Conservation (phyloP, 2,888 invertebrate species). For the Podabrus alpinus region DNA sequence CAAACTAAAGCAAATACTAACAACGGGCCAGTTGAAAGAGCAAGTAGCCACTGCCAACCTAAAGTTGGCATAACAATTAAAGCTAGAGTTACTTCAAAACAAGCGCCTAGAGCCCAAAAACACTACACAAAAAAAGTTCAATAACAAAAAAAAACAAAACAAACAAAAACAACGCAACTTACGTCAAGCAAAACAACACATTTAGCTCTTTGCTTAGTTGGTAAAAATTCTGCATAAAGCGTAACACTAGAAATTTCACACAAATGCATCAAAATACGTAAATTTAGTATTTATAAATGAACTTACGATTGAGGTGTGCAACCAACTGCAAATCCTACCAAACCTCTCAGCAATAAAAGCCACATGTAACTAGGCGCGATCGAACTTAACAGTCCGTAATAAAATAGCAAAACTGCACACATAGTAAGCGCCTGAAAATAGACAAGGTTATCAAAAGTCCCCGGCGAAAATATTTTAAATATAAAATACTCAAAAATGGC, state of each 20-base stretch:
- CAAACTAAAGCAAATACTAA: slow-evolving; percentile 80
- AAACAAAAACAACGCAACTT: slow-evolving; percentile 54
- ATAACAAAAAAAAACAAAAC: neutral
- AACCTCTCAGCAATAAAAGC: slow-evolving; percentile 85
- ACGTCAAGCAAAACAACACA: slow-evolving; percentile 95
- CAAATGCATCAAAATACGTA: slow-evolving; percentile 33
- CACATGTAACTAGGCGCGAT: slow-evolving; percentile 90
- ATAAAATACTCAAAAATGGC: no score
- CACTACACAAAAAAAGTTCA: slow-evolving; percentile 61
- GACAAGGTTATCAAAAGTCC: neutral
- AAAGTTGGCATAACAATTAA: slow-evolving; percentile 88
- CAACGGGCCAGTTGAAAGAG: slow-evolving; percentile 88
- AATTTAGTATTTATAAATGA: slow-evolving; percentile 1
- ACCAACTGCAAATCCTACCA: slow-evolving; percentile 95
- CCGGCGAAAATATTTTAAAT: no score
- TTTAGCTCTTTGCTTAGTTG: slow-evolving; percentile 90
- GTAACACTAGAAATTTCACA: slow-evolving; percentile 77
- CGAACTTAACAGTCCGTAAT: slow-evolving; percentile 88
- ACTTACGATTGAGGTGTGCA: slow-evolving; percentile 97
- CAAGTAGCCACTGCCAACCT: slow-evolving; percentile 90
- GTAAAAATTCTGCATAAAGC: slow-evolving; percentile 93
- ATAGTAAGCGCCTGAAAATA: slow-evolving; percentile 78
- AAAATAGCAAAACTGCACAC: slow-evolving; percentile 87
- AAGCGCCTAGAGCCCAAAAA: slow-evolving; percentile 96
- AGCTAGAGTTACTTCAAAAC: slow-evolving; percentile 89